Base-by-base conservation (phyloP, 2,888 invertebrate genomes). In the Anodontia alba region DNA sequence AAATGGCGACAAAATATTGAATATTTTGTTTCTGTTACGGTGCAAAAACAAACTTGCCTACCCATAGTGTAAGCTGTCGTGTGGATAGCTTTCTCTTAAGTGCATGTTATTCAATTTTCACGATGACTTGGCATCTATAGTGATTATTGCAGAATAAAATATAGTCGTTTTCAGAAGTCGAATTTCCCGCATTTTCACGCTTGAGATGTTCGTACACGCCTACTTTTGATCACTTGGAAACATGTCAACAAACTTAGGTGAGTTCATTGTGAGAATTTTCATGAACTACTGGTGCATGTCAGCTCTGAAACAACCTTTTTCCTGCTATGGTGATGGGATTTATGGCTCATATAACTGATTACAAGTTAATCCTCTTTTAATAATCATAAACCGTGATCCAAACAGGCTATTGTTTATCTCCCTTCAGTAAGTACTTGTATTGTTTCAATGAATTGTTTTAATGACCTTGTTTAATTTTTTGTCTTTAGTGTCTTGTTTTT, bases 281-380 rank as follows among this genome's bases (percentile, higher is more conserved):
- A 33, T 33, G 62, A 62, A 62, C 33, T 17, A 62, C 17, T 71
- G 51, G 76, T 68, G 81, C 76, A 78, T 78, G 76, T 36, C 76
- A 69, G 36, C 78, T 74, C 57, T 67, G 72, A 81, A 72, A 66
- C 46, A 69, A 81, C 75, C 76, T 36, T 77, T 85, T 76, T 82
- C 82, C 80, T 85, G 82, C 82, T 85, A 85, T 85, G 85, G 85
- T 85, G 85, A 85, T 85, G 82, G 80, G 76, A 74, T 78, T 79
- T 79, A 62, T 62, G 23, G 15, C 7, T 17, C 29, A 29, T 29
- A 62, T 62, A 5, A 62, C 31, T 1, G 10, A 23, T 17, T 33
- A 23, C 23, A 26, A 62, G 17, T n/a, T 62, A 62, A 62, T 62
- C 62, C 62, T 62, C 20, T 33, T 62, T 62, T 31, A 62, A 20